Evolutionary conservation across 2,888 invertebrate genomes (phyloP).

Genomic region (Listrodromus nycthemerus): DNA sequence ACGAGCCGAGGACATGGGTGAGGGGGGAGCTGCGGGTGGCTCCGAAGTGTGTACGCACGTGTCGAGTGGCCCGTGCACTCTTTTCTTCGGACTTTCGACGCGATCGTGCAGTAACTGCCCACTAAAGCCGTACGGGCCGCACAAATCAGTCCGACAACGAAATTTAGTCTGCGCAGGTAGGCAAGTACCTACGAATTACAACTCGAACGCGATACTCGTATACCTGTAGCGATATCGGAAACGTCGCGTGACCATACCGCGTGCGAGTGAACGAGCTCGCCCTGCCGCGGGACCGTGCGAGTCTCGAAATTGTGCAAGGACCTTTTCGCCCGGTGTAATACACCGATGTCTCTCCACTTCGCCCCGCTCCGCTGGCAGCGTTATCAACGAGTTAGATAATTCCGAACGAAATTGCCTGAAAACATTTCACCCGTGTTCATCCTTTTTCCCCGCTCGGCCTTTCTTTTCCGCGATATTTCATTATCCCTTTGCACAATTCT

Average conservation of each 20-base stretch:
- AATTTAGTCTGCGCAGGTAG: neutral
- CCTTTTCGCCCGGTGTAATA: slow-evolving; percentile 10
- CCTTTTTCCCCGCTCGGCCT: neutral
- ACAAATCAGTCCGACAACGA: slow-evolving; percentile 10
- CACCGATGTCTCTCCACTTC: slow-evolving; percentile 20
- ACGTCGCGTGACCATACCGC: slow-evolving; percentile 30
- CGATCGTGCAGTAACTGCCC: neutral
- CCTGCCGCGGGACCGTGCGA: neutral
- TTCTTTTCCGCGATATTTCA: neutral
- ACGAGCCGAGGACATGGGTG: neutral
- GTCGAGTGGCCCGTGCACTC: slow-evolving; percentile 5
- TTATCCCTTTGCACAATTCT: slow-evolving; percentile 44
- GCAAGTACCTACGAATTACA: slow-evolving; percentile 22
- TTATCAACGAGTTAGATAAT: slow-evolving; percentile 52
- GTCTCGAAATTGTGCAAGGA: slow-evolving; percentile 34
- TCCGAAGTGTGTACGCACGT: slow-evolving; percentile 7
- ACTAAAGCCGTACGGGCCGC: neutral
- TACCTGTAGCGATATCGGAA: slow-evolving; percentile 1
- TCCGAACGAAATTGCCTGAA: slow-evolving; percentile 35
- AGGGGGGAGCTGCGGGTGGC: too few species aligned
- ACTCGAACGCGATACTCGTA: neutral
- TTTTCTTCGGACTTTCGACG: slow-evolving; percentile 6
- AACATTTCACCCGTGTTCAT: slow-evolving; percentile 11
- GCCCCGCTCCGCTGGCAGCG: slow-evolving; percentile 2
- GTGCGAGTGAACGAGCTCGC: slow-evolving; percentile 23